Conservation (phyloP, 2,113 vertebrate genomes). For the Rhea pennata region DNA sequence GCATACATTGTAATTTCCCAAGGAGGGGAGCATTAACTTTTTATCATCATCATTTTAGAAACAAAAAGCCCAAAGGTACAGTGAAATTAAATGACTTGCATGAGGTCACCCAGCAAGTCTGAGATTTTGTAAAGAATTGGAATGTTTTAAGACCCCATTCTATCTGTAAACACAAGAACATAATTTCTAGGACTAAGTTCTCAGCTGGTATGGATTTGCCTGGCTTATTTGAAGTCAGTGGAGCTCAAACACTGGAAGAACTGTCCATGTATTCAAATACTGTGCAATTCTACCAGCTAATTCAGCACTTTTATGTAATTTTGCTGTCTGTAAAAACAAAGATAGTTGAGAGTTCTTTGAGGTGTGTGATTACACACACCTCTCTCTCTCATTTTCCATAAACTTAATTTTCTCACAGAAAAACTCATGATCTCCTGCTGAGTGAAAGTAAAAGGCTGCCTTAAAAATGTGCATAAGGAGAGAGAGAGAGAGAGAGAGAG, state of each 20-base stretch:
- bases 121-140: neutral
- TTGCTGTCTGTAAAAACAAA: neutral
- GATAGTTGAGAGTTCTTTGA: constrained; percentile 17
- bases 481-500: neutral
- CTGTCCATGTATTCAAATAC: constrained; percentile 21
- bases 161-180: neutral
- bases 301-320: constrained; percentile 27
- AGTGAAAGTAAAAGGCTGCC: neutral
- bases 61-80: neutral
- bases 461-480: neutral
- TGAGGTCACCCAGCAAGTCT: neutral
- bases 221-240: neutral
- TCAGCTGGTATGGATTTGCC: neutral
- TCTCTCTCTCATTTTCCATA: constrained; percentile 4
- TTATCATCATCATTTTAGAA: neutral
- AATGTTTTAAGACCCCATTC: neutral
- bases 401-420: constrained; percentile 10
- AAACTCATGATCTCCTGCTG: neutral
- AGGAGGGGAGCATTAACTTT: neutral
- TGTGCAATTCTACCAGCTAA: constrained; percentile 12
- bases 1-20: neutral
- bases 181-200: neutral
- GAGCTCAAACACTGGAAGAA: neutral
- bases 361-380: constrained; percentile 40
- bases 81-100: neutral